Base-by-base conservation (phyloP, 2,797 vertebrate genomes). In the Alca torda region DNA sequence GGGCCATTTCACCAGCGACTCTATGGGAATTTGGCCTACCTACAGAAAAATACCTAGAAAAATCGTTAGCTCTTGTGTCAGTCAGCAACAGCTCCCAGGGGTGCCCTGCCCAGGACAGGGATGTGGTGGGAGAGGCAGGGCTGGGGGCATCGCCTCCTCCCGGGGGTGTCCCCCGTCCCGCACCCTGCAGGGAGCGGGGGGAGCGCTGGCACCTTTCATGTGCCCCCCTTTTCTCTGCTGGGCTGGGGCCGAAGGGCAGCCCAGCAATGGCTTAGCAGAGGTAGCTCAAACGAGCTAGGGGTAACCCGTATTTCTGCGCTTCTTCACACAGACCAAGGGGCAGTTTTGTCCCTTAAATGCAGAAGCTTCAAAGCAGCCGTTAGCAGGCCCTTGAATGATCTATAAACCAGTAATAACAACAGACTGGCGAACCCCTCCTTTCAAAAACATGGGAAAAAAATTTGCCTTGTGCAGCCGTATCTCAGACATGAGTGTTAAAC, bases 21-120 rank as follows among this genome's bases (percentile, higher is more conserved):
- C 13, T 33, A 4, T 6, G 18, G 63, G 41, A 67, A 25, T 61
- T 75, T n/a, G 26, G 20, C 35, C 35, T 70, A 33, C 21, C 51
- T 51, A 7, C n/a, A 30, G 69, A 72, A 69, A 83, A 69, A 37
- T 16, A 26, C n/a, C n/a, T 67, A 6, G 35, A 60, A 20, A 87
- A 81, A 2, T 15, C 3, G 4, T 31, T 4, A 14, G 21, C 35
- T 80, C 15, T 19, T 3, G 2, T 2, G 3, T 21, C 11, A 53
- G 3, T 21, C 11, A 53, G 30, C 51, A 56, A 45, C 35, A 60
- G 56, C 21, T 39, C 35, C 8, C 28, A 6, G 43, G 8, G 8
- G 7, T 64, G 30, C 11, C 33, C 39, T 79, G 76, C 33, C 35
- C 10, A 26, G 46, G 20, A 54, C 15, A 37, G 31, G 24, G 17